Base-by-base conservation (phyloP, 1,140 invertebrate genomes). In the Nebria ingens region DNA sequence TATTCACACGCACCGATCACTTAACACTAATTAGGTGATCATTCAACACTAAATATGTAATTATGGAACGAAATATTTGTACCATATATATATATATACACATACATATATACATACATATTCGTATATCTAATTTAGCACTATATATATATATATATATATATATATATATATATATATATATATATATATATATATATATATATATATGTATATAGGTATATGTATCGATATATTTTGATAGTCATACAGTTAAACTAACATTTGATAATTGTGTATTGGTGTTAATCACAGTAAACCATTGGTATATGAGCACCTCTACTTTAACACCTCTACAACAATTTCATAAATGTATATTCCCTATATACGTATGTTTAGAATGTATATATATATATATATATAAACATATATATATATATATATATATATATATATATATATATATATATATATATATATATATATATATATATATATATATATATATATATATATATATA, bases 1-100 rank as follows among this genome's bases (percentile, higher is more conserved):
- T 45, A 45, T 45, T 45, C 40, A 45, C 40, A 45, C 40, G 40
- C 40, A 17, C 15, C 17, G 15, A 17, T 17, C 40, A 45, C 40
- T 45, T 45, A 45, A 17, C 40, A 45, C 40, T 45, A 45, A 45
- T 45, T 45, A 45, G 40, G 40, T 45, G 40, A 45, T 45, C 40
- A 45, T 45, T 45, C 40, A n/a, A 45, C 40, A 45, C 40, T 45
- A 45, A 45, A 45, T 45, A 45, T 45, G 40, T 45, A 45, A 45
- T 45, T 45, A 45, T 45, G 4, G 40, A 45, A 45, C 40, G 40
- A 45, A 45, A 45, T 17, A 17, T 17, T 45, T 4, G 13, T 13
- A 29, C 25, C 4, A 13, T 6, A 29, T 29, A 6, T 4, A 29
- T 13, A 29, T 29, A 29, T 29, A 6, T 29, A 6, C 4, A 29